These are phyloP conservation scores for Crenuchus spilurus DNA, from an alignment of 2,797 vertebrate genomes.

Conservation along the genomic window DNA sequence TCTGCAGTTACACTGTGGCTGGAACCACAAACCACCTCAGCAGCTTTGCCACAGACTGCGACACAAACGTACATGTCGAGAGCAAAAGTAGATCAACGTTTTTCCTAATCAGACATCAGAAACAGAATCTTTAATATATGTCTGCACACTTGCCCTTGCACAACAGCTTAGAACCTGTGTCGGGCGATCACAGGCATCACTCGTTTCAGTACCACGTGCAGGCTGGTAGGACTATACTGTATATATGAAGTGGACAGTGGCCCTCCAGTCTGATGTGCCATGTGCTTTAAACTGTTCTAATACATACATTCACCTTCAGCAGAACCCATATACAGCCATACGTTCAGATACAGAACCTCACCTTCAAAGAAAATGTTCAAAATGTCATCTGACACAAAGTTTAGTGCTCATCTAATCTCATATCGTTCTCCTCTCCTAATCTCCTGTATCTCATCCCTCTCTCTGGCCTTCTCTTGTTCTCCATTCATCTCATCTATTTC, in stretches of 20 bases:
- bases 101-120: neutral
- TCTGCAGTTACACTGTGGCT: conserved; percentile 23
- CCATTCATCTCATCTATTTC: neutral
- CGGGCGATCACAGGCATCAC: neutral
- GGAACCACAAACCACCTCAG: conserved; percentile 19
- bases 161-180: neutral
- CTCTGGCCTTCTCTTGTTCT: neutral
- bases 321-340: neutral
- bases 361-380: neutral
- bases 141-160: too few species aligned
- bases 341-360: neutral
- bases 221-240: neutral
- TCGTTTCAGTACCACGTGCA: neutral
- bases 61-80: neutral
- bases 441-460: neutral
- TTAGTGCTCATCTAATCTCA: neutral
- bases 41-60: neutral
- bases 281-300: neutral
- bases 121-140: too few species aligned
- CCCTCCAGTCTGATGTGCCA: neutral
- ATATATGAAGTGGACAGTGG: neutral
- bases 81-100: neutral
- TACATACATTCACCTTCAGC: too few species aligned
- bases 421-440: neutral
- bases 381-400: neutral